Base-by-base conservation (phyloP, 2,113 vertebrate species). In the Piaya cayana region DNA sequence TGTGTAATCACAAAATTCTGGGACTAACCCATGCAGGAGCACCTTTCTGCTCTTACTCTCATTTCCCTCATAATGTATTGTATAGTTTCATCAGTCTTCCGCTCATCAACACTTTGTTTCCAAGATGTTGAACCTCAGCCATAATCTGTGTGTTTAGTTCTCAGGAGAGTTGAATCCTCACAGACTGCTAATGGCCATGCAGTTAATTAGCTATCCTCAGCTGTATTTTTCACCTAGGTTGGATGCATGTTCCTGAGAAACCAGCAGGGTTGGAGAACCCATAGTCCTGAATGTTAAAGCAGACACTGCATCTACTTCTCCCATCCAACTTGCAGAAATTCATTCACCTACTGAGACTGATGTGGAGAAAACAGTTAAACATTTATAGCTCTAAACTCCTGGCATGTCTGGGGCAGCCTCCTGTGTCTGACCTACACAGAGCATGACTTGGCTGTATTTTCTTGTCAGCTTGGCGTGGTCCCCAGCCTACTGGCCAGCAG, bases 351-450 rank as follows among this genome's bases (percentile, higher is more conserved):
- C 86, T 49, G 70, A 19, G 52, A 71, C 56, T 49, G 74, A 75
- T 56, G 62, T 17, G 23, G 49, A n/a, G 83, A 92, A 71, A 86
- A 69, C 52, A 88, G 70, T 94, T 92, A 88, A 90, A 80, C 32
- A 56, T 78, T 95, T 88, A 82, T 60, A 89, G 83, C 81, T 79
- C 86, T 89, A 88, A 88, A 72, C 63, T 90, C 71, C 34, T 86
- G 86, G 76, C n/a, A 12, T 23, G 21, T 71, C 45, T 85, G 77
- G 65, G 80, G 62, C 74, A 75, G 77, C 39, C 53, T 86, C 50
- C 76, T 67, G 75, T 2, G 0, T 50, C 71, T 90, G 80, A 81
- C 83, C 83, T 93, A 55, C 36, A 55, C 64, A 63, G 60, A 76
- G 50, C 52, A 59, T 88, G 90, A 83, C 82, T 90, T 92, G 86